Conservation (phyloP, 1,140 invertebrate genomes). For the Drosophila pallidifrons region DNA sequence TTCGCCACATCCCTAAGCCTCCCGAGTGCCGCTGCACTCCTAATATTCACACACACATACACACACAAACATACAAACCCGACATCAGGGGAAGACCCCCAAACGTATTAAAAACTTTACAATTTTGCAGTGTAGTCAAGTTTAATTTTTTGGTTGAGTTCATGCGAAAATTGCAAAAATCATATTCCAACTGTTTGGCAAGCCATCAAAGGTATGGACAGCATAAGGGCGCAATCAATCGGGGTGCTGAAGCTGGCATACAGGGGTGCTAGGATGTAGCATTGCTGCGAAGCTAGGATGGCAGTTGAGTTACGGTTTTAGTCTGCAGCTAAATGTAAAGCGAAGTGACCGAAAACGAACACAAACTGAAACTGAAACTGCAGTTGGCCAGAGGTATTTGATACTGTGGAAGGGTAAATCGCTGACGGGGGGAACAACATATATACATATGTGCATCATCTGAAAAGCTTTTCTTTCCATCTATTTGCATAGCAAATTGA, state of each 20-base stretch:
- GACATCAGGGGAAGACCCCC: slow-evolving; percentile 13
- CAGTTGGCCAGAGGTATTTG: slow-evolving; percentile 28
- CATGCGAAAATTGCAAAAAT: slow-evolving; percentile 82
- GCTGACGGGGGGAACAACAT: too few relatives aligned
- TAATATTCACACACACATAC: slow-evolving; percentile 13
- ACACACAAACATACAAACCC: not conserved
- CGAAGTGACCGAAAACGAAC: slow-evolving; percentile 50
- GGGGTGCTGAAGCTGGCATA: not conserved
- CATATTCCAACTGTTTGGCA: slow-evolving; percentile 82
- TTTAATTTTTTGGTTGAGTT: slow-evolving; percentile 83
- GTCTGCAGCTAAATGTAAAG: slow-evolving; percentile 52
- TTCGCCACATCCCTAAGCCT: not conserved
- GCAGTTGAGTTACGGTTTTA: slow-evolving; percentile 17
- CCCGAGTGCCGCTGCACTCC: slow-evolving; percentile 6
- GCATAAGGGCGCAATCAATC: slow-evolving; percentile 22
- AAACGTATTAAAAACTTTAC: slow-evolving; percentile 82
- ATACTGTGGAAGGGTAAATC: too few relatives aligned
- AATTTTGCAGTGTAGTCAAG: slow-evolving; percentile 78
- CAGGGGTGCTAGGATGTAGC: too few relatives aligned
- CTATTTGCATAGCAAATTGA: slow-evolving; percentile 78
- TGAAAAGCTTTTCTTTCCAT: slow-evolving; percentile 16
- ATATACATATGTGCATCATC: slow-evolving; percentile 54
- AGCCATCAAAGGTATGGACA: slow-evolving; percentile 74
- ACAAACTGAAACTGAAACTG: slow-evolving; percentile 58
- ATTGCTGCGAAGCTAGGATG: not conserved